phyloP scores from a whole-genome alignment of 2,797 vertebrate genomes.

The Meda fulgida region DNA sequence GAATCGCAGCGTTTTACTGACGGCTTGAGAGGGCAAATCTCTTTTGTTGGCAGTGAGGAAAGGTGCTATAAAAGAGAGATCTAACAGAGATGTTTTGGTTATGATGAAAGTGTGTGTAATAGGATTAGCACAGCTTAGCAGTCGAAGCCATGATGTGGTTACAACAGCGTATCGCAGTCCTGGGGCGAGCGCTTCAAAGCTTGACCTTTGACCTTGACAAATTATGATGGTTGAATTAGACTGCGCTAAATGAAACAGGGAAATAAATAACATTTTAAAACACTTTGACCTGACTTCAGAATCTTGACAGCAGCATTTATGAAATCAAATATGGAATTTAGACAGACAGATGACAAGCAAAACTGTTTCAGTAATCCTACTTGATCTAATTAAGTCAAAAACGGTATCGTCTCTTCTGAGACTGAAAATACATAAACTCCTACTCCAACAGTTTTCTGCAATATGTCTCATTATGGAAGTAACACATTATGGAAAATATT shows the following conservation, averaged over 20 bases:
- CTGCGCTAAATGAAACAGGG: background rate
- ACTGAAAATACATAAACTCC: background rate
- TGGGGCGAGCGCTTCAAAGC: conserved; percentile 5
- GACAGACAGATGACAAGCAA: background rate
- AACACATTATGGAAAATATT: conserved; percentile 23
- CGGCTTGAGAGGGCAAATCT: conserved; percentile 11
- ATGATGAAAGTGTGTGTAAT: conserved; percentile 79
- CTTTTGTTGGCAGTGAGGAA: conserved; percentile 64
- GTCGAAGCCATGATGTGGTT: conserved; percentile 61
- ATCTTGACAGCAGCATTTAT: conserved; percentile 1
- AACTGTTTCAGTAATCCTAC: background rate
- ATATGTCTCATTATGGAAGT: background rate
- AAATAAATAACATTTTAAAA: conserved; percentile 11
- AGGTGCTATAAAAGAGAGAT: conserved; percentile 66
- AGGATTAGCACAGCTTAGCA: conserved; percentile 72
- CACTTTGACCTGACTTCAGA: conserved; percentile 1
- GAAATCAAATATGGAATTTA: background rate
- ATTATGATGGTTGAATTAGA: conserved; percentile 18
- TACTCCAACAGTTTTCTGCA: background rate
- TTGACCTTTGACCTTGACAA: conserved; percentile 21
- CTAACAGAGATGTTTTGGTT: conserved; percentile 72
- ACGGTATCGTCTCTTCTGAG: background rate
- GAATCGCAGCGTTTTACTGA: conserved; percentile 1
- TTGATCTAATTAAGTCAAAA: conserved; percentile 2
- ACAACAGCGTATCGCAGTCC: conserved; percentile 59